Base-by-base conservation (phyloP, 2,888 invertebrate species). In the Megalurothrips usitatus region DNA sequence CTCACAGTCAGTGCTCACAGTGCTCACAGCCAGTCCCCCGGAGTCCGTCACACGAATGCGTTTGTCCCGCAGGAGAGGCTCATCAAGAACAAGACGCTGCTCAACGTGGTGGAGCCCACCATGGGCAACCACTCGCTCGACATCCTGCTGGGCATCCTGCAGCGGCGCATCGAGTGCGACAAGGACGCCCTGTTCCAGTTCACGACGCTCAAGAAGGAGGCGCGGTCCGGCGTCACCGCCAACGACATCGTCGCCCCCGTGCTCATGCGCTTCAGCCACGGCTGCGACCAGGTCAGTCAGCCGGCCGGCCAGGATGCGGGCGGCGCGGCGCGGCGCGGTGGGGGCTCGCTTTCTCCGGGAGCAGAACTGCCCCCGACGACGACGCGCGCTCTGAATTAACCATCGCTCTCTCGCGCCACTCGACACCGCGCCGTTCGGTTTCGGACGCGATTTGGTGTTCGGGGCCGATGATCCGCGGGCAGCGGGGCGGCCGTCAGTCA, bases 41-140 rank as follows among this genome's bases (percentile, higher is more conserved):
- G n/a, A n/a, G n/a, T n/a, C n/a, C n/a, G n/a, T n/a, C n/a, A n/a
- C n/a, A n/a, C n/a, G n/a, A n/a, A n/a, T n/a, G n/a, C n/a, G 34
- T 43, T 0, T 23, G n/a, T 4, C 1, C 11, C n/a, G 17, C 96
- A 97, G 87, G 93, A 96, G 84, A 89, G 97, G 0, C 90, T 97
- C 81, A 96, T 97, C 85, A 96, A 96, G 88, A 97, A 97, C 88
- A 96, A 96, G 88, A 94, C 95, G 0, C 88, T 97, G 63, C 89
- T 96, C 83, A 96, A 89, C 84, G 88, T 89, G 12, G 87, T 89
- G 19, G 90, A 90, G 84, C 90, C 96, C 79, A 92, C 95, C 82
- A 89, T 96, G 84, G 94, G 94, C 86, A 95, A 95, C 86, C 93
- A 94, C 49, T 92, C 93, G 4, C 87, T 96, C 84, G 92, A 94